A percentile compares a stretch with the other conserved stretches of the same genome.
phyloP scores from a whole-genome alignment of 2,113 vertebrate genomes.

The Lepus europaeus region DNA sequence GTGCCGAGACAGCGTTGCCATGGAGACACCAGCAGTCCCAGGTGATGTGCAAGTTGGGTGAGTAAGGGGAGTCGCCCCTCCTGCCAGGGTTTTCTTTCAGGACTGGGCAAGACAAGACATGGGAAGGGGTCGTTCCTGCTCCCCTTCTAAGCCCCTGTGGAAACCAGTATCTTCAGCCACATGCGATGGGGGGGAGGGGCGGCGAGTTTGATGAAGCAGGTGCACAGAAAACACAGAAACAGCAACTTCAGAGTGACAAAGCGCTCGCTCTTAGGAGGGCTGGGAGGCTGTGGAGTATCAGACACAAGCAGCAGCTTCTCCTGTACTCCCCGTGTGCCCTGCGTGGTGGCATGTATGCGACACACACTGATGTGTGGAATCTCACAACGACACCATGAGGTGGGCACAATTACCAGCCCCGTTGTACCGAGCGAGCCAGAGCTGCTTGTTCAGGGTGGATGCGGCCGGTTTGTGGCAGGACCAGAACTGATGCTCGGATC shows the following conservation, averaged over 20 bases:
- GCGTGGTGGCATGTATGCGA: neutral
- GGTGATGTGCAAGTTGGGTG: neutral
- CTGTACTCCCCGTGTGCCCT: neutral
- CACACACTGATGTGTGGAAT: neutral
- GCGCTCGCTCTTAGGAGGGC: neutral
- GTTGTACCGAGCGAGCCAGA: neutral
- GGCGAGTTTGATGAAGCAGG: neutral
- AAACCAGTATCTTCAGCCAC: neutral
- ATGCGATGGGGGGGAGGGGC: neutral
- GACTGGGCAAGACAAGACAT: neutral
- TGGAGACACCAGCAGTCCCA: neutral
- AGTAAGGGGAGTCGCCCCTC: neutral
- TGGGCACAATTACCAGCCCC: neutral
- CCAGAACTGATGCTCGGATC: neutral
- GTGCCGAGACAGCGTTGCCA: neutral
- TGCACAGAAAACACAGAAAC: neutral
- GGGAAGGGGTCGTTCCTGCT: neutral
- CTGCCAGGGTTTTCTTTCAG: neutral
- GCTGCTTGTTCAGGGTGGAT: neutral
- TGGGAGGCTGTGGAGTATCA: neutral
- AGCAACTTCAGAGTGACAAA: neutral
- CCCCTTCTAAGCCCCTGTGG: neutral
- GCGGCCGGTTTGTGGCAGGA: neutral
- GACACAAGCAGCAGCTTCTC: neutral
- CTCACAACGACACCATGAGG: neutral